Evolutionary conservation across 2,113 vertebrate genomes (phyloP).

Genomic region (Pterocles gutturalis): DNA sequence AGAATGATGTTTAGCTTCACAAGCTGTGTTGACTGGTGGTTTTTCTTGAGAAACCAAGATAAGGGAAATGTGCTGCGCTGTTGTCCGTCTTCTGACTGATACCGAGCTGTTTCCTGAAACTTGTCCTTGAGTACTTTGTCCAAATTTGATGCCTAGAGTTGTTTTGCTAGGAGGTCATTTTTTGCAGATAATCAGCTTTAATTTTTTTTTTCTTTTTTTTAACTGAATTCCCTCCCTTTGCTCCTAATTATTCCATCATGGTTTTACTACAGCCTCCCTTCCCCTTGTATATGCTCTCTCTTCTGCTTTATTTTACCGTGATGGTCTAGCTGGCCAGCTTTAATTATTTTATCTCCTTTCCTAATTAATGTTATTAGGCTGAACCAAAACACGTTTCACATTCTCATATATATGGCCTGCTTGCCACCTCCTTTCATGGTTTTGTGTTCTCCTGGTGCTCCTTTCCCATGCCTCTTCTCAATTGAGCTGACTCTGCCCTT

Average conservation of each 20-base stretch:
- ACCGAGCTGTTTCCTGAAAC: background rate
- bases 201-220: background rate
- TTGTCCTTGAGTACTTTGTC: background rate
- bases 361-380: background rate
- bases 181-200: background rate
- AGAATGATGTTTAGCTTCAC: constrained; percentile 5
- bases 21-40: constrained; percentile 22
- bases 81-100: background rate
- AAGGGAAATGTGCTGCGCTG: background rate
- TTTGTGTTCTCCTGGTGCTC: background rate
- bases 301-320: background rate
- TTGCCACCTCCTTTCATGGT: background rate
- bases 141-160: background rate
- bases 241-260: background rate
- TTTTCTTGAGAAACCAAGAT: constrained; percentile 57
- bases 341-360: background rate
- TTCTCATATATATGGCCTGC: fast-evolving
- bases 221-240: background rate
- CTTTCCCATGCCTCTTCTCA: background rate
- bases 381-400: background rate
- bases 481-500: fast-evolving
- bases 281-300: no score
- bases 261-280: background rate
- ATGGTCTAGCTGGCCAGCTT: background rate
- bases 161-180: background rate